phyloP scores from a whole-genome alignment of 1,140 invertebrate species.

The Laodelphax striatellus region DNA sequence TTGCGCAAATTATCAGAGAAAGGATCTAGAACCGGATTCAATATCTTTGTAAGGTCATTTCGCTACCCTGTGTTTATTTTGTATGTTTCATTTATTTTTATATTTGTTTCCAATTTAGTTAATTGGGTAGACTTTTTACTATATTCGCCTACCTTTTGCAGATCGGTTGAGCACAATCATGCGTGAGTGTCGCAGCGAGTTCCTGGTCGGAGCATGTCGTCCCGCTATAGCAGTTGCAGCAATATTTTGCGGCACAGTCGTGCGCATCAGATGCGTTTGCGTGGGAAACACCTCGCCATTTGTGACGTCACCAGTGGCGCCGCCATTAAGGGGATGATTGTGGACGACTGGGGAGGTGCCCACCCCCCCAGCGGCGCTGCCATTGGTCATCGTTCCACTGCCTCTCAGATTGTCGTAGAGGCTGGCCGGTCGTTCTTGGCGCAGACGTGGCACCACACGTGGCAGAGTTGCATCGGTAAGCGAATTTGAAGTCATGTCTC shows the following conservation, averaged over 20 bases:
- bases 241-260: slow-evolving; percentile 57
- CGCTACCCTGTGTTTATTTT: no score
- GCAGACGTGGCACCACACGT: background rate
- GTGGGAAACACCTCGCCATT: slow-evolving; percentile 26
- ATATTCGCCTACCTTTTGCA: slow-evolving; percentile 34
- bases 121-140: no score
- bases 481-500: no score
- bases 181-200: slow-evolving; percentile 52
- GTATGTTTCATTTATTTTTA: no score
- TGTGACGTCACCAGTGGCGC: slow-evolving; percentile 14
- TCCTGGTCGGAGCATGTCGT: slow-evolving; percentile 54
- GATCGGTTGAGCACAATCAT: slow-evolving; percentile 52
- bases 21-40: no score
- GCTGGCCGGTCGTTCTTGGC: slow-evolving; percentile 15
- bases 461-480: background rate
- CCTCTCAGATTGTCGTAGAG: slow-evolving; percentile 20
- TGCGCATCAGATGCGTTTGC: slow-evolving; percentile 43
- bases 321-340: no score
- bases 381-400: background rate
- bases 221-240: slow-evolving; percentile 45
- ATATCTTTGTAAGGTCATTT: no score
- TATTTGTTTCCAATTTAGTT: no score
- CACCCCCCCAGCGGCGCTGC: background rate
- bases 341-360: background rate
- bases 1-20: no score